These are phyloP conservation scores for Drosophila limbata DNA, from an alignment of 2,888 invertebrate genomes.

Conservation along the genomic window DNA sequence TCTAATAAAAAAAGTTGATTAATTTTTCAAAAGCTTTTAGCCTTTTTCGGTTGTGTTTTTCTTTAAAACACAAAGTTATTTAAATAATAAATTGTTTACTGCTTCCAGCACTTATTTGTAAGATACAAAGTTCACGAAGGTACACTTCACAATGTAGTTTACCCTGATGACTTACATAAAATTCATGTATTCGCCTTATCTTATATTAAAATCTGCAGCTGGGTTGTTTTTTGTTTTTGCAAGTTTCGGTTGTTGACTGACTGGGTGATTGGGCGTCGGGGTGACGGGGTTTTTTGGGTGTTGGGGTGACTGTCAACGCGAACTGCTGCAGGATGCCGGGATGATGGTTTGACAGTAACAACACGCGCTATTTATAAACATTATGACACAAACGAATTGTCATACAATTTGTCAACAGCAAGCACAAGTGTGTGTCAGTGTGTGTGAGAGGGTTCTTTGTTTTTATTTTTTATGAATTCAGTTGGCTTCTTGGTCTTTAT, in stretches of 20 bases:
- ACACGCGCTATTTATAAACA: conserved; percentile 80
- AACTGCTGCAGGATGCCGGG: conserved; percentile 34
- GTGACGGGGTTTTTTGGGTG: neutral
- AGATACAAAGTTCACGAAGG: neutral
- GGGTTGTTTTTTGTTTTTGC: conserved; percentile 58
- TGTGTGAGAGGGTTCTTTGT: conserved; percentile 48
- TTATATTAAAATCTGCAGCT: conserved; percentile 8
- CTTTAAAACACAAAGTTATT: neutral
- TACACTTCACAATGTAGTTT: neutral
- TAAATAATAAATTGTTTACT: neutral
- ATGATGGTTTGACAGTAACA: conserved; percentile 60
- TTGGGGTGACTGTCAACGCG: conserved; percentile 44
- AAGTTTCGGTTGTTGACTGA: conserved; percentile 55
- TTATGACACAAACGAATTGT: conserved; percentile 81
- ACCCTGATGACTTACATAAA: neutral
- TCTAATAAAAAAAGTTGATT: too few relatives aligned
- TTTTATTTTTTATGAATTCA: conserved; percentile 45
- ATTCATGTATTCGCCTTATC: conserved; percentile 6
- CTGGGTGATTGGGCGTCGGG: conserved; percentile 6
- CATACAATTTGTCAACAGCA: conserved; percentile 80
- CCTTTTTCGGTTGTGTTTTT: too few relatives aligned
- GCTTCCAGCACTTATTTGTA: neutral
- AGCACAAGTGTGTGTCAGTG: conserved; percentile 38
- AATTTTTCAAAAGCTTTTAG: too few relatives aligned
- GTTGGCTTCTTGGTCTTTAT: conserved; percentile 40